Base-by-base conservation (phyloP, 1,140 invertebrate genomes). In the Sycobia sp. region DNA sequence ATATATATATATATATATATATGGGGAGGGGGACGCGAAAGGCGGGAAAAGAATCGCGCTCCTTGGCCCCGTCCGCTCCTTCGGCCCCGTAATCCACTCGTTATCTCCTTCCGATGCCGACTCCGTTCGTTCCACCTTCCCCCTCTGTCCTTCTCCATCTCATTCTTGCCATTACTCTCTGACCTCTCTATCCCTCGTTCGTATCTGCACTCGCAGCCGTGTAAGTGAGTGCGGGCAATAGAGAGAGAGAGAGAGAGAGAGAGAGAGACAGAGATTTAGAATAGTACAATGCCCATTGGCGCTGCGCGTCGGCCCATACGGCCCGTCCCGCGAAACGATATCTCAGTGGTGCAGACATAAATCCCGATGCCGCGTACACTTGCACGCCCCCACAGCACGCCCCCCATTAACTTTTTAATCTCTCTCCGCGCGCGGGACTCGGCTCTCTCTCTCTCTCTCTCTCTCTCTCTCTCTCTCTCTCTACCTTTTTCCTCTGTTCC, bases 391-490 rank as follows among this genome's bases (percentile, higher is more conserved):
- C 72, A 65, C 73, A 71, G 61, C 69, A 75, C 76, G 73, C 74
- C 72, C 67, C 72, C 69, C 73, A 75, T 73, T 75, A 77, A 75
- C 74, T 77, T 71, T 69, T 75, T 74, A 75, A 74, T 76, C 72
- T 73, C 72, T 68, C 54, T 54, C 67, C 59, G 57, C 14, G 49
- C 32, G 49, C 49, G 49, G 34, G 49, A 27, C 29, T 36, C 49
- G 32, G 49, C 29, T 36, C 32, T 22, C 22, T 29, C 29, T 32
- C 32, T 18, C 25, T 49, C 47, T 32, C 51, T 36, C 58, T 66
- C 56, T 67, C 29, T 34, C 25, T 14, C 14, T 47, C 20, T 14
- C 14, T 56, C 41, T 22, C 27, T 16, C 49, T 51, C 49, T n/a
- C n/a, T n/a, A n/a, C n/a, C n/a, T n/a, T n/a, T n/a, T n/a, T n/a